Base-by-base conservation (phyloP, 2,797 vertebrate species). In the Phalloptychus januarius region DNA sequence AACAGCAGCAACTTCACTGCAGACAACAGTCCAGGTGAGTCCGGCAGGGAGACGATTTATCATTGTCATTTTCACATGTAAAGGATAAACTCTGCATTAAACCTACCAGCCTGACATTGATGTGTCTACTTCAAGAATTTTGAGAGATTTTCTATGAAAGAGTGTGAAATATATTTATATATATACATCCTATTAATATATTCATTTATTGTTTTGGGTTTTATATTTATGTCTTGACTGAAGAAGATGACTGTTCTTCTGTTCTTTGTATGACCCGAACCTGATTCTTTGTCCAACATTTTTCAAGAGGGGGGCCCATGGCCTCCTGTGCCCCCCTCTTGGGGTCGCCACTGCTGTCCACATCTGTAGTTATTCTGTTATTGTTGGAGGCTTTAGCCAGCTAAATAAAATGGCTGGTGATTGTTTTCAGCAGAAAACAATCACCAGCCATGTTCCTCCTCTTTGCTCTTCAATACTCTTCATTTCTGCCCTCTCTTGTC, bases 1-100 rank as follows among this genome's bases (percentile, higher is more conserved):
- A 96, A 96, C 92, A 99, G 97, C 92, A 97, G 97, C 96, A 98
- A 98, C 84, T 95, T 99, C 85, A 97, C 97, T 5, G 93, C 79
- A 0, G 97, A 99, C 45, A 96, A 97, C 88, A 96, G 94, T 83
- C 95, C 97, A 28, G 97, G 98, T 99, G 89, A 77, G 65, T 40
- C 4, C 1, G 1, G 5, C n/a, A 11, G 11, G 12, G 20, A 58
- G 25, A 1, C 2, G 6, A 2, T 56, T 13, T 28, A 13, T 44
- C 15, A 1, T 70, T 70, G 16, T 15, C 61, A 65, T 20, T 50
- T 50, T 50, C 23, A 25, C 48, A 23, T 7, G 18, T 50, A 25
- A 23, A 23, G 18, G 20, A 52, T 52, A 52, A 52, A 52, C 48
- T 50, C 48, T 18, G 48, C 1, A 20, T 20, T 4, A 50, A 50